Evolutionary conservation across 1,140 invertebrate species (phyloP).

Genomic region (Copidosoma floridanum): DNA sequence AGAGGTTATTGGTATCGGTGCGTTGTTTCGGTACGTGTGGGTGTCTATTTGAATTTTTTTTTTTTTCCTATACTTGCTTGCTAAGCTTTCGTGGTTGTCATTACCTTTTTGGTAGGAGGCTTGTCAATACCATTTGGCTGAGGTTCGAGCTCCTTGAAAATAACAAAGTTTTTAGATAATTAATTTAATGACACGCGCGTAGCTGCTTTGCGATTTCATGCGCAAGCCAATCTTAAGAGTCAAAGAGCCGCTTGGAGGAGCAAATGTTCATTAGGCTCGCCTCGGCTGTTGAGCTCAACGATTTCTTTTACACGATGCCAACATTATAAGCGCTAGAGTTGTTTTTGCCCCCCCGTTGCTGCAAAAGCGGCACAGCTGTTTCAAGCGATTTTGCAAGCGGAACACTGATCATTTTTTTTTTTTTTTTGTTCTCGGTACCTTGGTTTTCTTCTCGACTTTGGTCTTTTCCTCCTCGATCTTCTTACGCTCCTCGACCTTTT

Average conservation of each 20-base stretch:
- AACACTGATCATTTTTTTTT: neutral
- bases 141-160: constrained; percentile 51
- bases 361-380: too few relatives aligned
- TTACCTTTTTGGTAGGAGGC: constrained; percentile 48
- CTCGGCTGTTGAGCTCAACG: neutral
- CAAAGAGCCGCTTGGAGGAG: neutral
- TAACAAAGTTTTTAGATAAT: constrained; percentile 35
- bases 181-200: neutral
- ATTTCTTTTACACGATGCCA: constrained; percentile 7
- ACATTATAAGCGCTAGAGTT: too few relatives aligned
- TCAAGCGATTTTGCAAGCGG: constrained; percentile 11
- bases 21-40: too few relatives aligned
- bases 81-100: constrained; percentile 11
- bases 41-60: too few relatives aligned
- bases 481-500: constrained; percentile 43
- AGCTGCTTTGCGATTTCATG: too few relatives aligned
- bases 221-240: too few relatives aligned
- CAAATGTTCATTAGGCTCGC: neutral
- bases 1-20: too few relatives aligned
- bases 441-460: constrained; percentile 23
- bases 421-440: too few relatives aligned
- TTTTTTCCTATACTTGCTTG: neutral
- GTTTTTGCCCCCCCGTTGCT: too few relatives aligned
- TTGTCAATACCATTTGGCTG: constrained; percentile 52
- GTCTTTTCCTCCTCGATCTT: constrained; percentile 41